A percentile compares a stretch with the other conserved stretches of the same genome.
These are phyloP conservation scores for Percina caprodes DNA, from an alignment of 2,113 vertebrate species.

Conservation along the genomic window DNA sequence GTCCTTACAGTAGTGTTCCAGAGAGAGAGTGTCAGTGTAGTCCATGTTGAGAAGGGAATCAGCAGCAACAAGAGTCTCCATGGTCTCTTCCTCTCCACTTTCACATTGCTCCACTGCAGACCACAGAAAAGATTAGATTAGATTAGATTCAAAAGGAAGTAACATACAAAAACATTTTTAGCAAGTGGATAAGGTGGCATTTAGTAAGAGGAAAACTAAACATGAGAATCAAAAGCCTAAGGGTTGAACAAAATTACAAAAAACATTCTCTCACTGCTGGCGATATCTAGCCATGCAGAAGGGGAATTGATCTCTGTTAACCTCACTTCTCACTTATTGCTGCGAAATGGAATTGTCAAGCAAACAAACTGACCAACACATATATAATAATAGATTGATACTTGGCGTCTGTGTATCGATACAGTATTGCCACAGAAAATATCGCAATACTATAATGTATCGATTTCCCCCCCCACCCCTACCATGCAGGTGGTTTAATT, in stretches of 20 bases:
- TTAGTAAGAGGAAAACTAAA: not conserved
- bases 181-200: not conserved
- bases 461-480: too few species aligned
- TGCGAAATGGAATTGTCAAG: too few species aligned
- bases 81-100: conserved; percentile 90
- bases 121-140: too few species aligned
- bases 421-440: too few species aligned
- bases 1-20: conserved; percentile 91
- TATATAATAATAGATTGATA: too few species aligned
- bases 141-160: too few species aligned
- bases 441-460: too few species aligned
- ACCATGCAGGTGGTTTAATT: not conserved
- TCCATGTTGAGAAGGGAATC: conserved; percentile 95
- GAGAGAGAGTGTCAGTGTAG: conserved; percentile 85
- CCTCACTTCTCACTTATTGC: too few species aligned
- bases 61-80: conserved; percentile 94
- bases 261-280: not conserved
- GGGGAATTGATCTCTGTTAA: too few species aligned
- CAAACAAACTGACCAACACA: too few species aligned
- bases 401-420: too few species aligned
- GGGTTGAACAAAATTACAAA: not conserved
- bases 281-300: not conserved
- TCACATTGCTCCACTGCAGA: conserved; percentile 91
- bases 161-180: not conserved
- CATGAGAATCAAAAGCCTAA: not conserved